A percentile compares a stretch with the other conserved stretches of the same genome.
phyloP scores from a whole-genome alignment of 2,888 invertebrate species.

The Lordiphosa andalusiaca region DNA sequence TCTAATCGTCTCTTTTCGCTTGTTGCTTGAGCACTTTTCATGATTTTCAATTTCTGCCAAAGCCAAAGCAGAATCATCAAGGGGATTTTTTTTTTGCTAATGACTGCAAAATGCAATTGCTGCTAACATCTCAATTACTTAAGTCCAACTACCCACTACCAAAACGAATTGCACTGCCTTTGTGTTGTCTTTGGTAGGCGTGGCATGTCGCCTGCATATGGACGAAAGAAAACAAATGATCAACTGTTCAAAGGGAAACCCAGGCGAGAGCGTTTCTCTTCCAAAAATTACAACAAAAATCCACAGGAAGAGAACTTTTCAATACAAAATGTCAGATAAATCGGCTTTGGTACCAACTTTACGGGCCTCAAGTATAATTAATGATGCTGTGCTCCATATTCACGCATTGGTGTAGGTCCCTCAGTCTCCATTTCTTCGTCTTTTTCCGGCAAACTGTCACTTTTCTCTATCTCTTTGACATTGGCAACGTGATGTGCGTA shows the following conservation, averaged over 20 bases:
- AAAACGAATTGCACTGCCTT: constrained; percentile 53
- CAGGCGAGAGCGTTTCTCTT: constrained; percentile 51
- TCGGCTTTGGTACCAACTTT: constrained; percentile 44
- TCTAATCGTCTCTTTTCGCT: constrained; percentile 49
- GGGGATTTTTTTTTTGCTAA: background rate
- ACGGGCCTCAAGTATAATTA: constrained; percentile 75
- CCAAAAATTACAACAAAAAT: constrained; percentile 50
- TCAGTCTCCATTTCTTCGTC: constrained; percentile 53
- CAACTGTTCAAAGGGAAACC: constrained; percentile 51
- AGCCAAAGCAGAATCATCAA: constrained; percentile 12
- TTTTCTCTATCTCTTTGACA: constrained; percentile 47
- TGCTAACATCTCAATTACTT: constrained; percentile 49
- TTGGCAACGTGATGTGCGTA: constrained; percentile 59
- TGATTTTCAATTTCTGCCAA: constrained; percentile 20
- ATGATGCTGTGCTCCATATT: constrained; percentile 79
- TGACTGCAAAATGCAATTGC: background rate
- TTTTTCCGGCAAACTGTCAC: constrained; percentile 70
- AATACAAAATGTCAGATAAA: constrained; percentile 66
- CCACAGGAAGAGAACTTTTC: constrained; percentile 71
- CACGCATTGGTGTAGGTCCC: constrained; percentile 77
- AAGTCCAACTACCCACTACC: constrained; percentile 19
- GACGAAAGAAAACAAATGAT: constrained; percentile 53
- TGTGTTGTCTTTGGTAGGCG: constrained; percentile 18
- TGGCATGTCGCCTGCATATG: constrained; percentile 43
- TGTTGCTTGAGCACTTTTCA: constrained; percentile 25